A percentile compares a stretch with the other conserved stretches of the same genome.
Evolutionary conservation across 2,888 invertebrate genomes (phyloP).

Genomic region (Lacanobia oleracea): DNA sequence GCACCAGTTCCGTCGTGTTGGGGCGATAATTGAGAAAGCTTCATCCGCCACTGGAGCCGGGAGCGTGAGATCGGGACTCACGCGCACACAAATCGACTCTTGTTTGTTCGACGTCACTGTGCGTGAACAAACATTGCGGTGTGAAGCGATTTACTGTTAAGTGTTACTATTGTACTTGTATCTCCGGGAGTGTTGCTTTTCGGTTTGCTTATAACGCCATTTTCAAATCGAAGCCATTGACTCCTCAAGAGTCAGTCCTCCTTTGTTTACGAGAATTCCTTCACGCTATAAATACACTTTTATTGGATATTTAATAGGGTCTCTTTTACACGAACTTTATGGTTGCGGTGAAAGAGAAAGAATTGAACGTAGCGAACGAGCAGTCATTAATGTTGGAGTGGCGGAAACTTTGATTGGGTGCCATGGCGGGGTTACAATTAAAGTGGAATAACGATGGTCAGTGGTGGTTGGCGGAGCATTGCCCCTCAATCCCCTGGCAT

Average conservation of each 20-base stretch:
- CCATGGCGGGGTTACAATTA: conserved; percentile 59
- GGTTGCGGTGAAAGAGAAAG: conserved; percentile 35
- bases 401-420: conserved; percentile 54
- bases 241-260: conserved; percentile 22
- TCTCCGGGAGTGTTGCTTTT: conserved; percentile 45
- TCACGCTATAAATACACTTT: conserved; percentile 48
- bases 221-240: conserved; percentile 50
- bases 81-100: conserved; percentile 62
- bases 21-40: conserved; percentile 79
- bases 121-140: conserved; percentile 77
- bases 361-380: conserved; percentile 37
- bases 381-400: conserved; percentile 37
- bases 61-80: conserved; percentile 71
- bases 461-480: conserved; percentile 75
- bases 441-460: conserved; percentile 62
- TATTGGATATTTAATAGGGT: conserved; percentile 45
- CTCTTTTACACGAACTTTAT: conserved; percentile 46
- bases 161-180: conserved; percentile 72
- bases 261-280: conserved; percentile 42
- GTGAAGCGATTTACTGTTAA: conserved; percentile 77
- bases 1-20: conserved; percentile 55
- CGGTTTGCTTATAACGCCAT: conserved; percentile 44
- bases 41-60: conserved; percentile 62
- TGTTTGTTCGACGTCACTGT: conserved; percentile 70
- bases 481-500: conserved; percentile 74